Percentiles rank a stretch among this genome's conserved stretches.
phyloP scores from a whole-genome alignment of 2,888 invertebrate species.

The Drosophila borborema region DNA sequence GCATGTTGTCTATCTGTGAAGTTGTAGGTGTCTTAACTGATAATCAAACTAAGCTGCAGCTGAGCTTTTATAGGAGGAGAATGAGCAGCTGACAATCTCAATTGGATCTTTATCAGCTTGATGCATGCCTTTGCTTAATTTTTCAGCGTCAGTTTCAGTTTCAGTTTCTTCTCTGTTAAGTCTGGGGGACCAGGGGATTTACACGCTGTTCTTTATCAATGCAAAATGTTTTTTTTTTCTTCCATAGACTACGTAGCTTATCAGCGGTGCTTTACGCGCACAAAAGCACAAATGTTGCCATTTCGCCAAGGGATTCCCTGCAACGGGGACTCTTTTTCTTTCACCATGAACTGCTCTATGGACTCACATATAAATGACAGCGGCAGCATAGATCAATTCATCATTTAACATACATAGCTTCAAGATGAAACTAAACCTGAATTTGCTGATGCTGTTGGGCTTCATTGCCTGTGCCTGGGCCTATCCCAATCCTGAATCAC shows the following conservation, averaged over 20 bases:
- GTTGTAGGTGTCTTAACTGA: slow-evolving; percentile 34
- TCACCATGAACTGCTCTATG: not conserved
- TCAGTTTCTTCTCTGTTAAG: no score
- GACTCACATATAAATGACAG: not conserved
- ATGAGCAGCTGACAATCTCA: no score
- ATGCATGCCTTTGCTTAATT: not conserved
- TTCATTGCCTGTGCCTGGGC: slow-evolving; percentile 1
- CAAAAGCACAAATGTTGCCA: not conserved
- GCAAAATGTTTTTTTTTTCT: no score
- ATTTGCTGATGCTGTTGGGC: slow-evolving; percentile 1
- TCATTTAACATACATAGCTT: not conserved
- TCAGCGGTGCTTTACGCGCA: slow-evolving; percentile 1
- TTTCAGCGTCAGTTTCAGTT: not conserved
- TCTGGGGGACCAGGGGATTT: not conserved
- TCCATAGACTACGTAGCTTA: not conserved
- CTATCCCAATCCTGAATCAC: not conserved
- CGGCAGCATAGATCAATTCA: not conserved
- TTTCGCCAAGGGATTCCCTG: slow-evolving; percentile 4
- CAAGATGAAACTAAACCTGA: slow-evolving; percentile 2
- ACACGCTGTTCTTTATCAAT: slow-evolving; percentile 3
- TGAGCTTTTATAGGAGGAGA: slow-evolving; percentile 37
- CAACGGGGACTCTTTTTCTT: not conserved
- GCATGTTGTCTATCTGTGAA: slow-evolving; percentile 32
- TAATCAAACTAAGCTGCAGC: not conserved
- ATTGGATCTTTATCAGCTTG: not conserved